A percentile compares a stretch with the other conserved stretches of the same genome.
These are phyloP conservation scores for Acronicta psi DNA, from an alignment of 2,888 invertebrate genomes.

Conservation along the genomic window DNA sequence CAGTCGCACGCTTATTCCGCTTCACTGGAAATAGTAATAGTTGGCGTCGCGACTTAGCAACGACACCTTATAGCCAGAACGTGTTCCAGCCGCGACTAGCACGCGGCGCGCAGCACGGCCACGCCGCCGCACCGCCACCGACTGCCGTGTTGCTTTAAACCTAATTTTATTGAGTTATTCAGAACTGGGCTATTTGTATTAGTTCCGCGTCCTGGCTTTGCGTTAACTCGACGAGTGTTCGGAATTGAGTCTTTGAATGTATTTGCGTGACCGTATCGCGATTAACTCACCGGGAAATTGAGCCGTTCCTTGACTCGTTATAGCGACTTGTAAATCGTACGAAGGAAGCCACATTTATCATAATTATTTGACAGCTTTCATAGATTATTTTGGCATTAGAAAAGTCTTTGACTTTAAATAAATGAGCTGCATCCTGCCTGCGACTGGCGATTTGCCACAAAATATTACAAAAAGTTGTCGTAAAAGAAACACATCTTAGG, in stretches of 20 bases:
- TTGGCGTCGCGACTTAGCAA: conserved; percentile 57
- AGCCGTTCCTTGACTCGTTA: conserved; percentile 37
- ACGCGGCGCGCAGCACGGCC: conserved; percentile 31
- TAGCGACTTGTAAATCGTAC: conserved; percentile 35
- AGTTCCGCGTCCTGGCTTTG: conserved; percentile 60
- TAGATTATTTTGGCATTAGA: conserved; percentile 56
- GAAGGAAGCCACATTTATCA: conserved; percentile 50
- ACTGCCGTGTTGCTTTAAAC: conserved; percentile 58
- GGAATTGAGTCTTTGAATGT: conserved; percentile 47
- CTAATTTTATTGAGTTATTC: conserved; percentile 63
- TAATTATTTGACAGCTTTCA: conserved; percentile 51
- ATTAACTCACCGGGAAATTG: conserved; percentile 40
- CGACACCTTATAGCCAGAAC: conserved; percentile 70
- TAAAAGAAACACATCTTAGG: conserved; percentile 52
- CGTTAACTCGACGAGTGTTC: conserved; percentile 43
- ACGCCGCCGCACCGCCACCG: conserved; percentile 30
- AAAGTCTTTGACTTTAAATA: conserved; percentile 51
- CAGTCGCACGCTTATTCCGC: conserved; percentile 74
- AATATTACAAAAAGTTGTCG: conserved; percentile 47
- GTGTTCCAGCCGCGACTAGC: conserved; percentile 56
- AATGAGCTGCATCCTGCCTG: conserved; percentile 56
- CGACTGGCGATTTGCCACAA: conserved; percentile 54
- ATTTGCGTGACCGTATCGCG: conserved; percentile 45
- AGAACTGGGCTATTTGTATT: conserved; percentile 63
- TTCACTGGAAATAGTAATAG: conserved; percentile 78